Percentiles rank a stretch among this genome's conserved stretches.
Evolutionary conservation across 1,140 invertebrate genomes (phyloP).

Genomic region (Callitettix versicolor): DNA sequence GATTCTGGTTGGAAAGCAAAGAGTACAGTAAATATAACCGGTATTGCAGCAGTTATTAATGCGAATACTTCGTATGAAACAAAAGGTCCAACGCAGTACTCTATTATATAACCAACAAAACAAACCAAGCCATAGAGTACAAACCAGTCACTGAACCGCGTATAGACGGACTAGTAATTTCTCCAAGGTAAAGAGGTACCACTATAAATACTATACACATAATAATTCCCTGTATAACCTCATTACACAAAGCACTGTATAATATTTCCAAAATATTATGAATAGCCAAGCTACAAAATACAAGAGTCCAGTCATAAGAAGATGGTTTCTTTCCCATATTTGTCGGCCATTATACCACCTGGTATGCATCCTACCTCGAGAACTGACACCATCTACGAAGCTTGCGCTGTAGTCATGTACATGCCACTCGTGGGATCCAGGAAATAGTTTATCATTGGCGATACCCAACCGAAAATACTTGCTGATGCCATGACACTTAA

Average conservation of each 20-base stretch:
- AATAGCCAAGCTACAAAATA: not conserved
- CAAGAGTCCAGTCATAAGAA: slow-evolving; percentile 5
- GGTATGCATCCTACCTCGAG: slow-evolving; percentile 37
- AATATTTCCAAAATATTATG: not conserved
- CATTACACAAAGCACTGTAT: slow-evolving; percentile 14
- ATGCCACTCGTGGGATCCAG: slow-evolving; percentile 36
- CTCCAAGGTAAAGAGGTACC: slow-evolving; percentile 74
- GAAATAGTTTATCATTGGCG: slow-evolving; percentile 43
- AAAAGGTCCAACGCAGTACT: slow-evolving; percentile 64
- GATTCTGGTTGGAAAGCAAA: slow-evolving; percentile 72
- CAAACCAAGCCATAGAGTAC: slow-evolving; percentile 64
- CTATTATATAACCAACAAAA: slow-evolving; percentile 58
- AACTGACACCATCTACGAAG: slow-evolving; percentile 50
- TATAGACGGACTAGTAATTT: slow-evolving; percentile 44
- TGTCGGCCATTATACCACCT: slow-evolving; percentile 22
- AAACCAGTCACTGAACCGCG: slow-evolving; percentile 48
- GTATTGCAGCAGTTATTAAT: slow-evolving; percentile 46
- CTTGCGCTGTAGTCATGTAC: slow-evolving; percentile 42
- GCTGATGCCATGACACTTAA: slow-evolving; percentile 32
- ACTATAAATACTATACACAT: slow-evolving; percentile 64
- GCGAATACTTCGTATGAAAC: slow-evolving; percentile 56
- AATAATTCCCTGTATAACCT: slow-evolving; percentile 34
- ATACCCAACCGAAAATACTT: slow-evolving; percentile 40
- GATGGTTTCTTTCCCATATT: slow-evolving; percentile 18
- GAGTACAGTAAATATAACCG: slow-evolving; percentile 49